Conservation (phyloP, 2,888 invertebrate genomes). For the Harpalus rufipes region DNA sequence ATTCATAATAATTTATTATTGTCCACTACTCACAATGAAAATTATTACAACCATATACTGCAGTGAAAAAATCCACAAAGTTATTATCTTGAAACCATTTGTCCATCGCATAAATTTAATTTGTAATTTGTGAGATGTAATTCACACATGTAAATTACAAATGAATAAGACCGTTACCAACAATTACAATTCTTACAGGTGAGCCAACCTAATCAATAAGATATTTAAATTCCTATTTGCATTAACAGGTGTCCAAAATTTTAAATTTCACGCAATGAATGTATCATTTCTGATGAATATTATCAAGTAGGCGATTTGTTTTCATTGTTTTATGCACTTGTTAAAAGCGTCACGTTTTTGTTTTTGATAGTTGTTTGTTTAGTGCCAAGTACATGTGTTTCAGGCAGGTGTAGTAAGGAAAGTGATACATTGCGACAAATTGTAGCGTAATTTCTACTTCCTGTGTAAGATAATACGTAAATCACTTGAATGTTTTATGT, state of each 20-base stretch:
- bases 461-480: slow-evolving; percentile 22
- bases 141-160: slow-evolving; percentile 35
- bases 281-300: slow-evolving; percentile 13
- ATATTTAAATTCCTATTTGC: slow-evolving; percentile 46
- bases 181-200: slow-evolving; percentile 36
- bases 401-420: slow-evolving; percentile 32
- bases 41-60: slow-evolving; percentile 9
- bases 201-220: slow-evolving; percentile 38
- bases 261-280: slow-evolving; percentile 29
- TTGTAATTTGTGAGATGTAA: slow-evolving; percentile 43
- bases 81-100: slow-evolving; percentile 34
- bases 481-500: slow-evolving; percentile 48
- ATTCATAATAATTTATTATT: neutral
- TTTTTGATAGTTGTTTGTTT: slow-evolving; percentile 52
- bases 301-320: slow-evolving; percentile 23
- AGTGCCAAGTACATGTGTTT: slow-evolving; percentile 17
- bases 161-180: slow-evolving; percentile 26
- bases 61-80: neutral
- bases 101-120: slow-evolving; percentile 34
- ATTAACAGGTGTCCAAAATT: slow-evolving; percentile 43
- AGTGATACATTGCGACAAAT: slow-evolving; percentile 57
- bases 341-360: slow-evolving; percentile 53
- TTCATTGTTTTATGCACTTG: slow-evolving; percentile 40
- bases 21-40: slow-evolving; percentile 16
- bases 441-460: slow-evolving; percentile 49